Evolutionary conservation across 1,140 invertebrate species (phyloP).

Genomic region (Hycleus cichorii): DNA sequence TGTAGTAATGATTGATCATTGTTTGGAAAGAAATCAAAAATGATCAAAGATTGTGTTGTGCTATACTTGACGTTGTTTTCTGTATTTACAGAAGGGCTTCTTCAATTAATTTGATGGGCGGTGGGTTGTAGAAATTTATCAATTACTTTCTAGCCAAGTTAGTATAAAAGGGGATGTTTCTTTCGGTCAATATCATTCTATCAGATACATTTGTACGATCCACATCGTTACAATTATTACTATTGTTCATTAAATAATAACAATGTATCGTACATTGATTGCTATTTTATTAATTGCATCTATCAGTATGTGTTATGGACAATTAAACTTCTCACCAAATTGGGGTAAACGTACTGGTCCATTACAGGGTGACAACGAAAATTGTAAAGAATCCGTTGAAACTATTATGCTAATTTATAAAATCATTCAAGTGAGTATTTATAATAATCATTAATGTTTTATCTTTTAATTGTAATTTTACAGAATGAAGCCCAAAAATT

Average conservation of each 20-base stretch:
- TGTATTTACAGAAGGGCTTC: conserved; percentile 21
- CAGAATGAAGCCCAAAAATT: conserved; percentile 36
- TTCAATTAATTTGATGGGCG: conserved; percentile 21
- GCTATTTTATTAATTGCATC: conserved; percentile 11
- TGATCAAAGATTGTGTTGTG: background rate
- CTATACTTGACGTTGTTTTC: conserved; percentile 7
- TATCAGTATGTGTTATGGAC: conserved; percentile 26
- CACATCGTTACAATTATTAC: no score
- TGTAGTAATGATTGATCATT: no score
- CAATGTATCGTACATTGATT: conserved; percentile 17
- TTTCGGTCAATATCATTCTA: conserved; percentile 7
- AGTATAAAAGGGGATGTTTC: conserved; percentile 6
- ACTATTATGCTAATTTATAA: conserved; percentile 35
- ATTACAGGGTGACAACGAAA: conserved; percentile 18
- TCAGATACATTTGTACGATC: background rate
- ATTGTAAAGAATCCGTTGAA: conserved; percentile 32
- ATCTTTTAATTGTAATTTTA: conserved; percentile 21
- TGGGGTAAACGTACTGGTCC: conserved; percentile 32
- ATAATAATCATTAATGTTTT: background rate
- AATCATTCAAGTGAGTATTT: conserved; percentile 29
- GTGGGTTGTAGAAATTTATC: conserved; percentile 11
- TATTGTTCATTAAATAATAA: background rate
- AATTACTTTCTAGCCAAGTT: conserved; percentile 2
- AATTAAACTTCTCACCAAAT: conserved; percentile 34
- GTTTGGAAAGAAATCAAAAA: background rate